phyloP scores from a whole-genome alignment of 2,888 invertebrate species.

The Drosophila multiciliata region DNA sequence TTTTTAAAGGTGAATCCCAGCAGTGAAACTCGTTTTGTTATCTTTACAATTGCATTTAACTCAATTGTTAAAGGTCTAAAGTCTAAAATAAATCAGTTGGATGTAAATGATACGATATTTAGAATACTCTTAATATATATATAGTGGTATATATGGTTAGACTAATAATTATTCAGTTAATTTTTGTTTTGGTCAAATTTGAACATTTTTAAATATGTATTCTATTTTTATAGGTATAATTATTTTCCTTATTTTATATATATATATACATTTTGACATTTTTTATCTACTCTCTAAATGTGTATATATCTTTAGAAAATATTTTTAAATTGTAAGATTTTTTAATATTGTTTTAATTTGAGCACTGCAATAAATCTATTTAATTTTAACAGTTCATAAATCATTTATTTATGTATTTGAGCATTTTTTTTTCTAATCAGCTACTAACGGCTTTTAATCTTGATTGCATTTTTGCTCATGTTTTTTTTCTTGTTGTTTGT shows the following conservation, averaged over 20 bases:
- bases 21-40: constrained; percentile 7
- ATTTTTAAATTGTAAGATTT: background rate
- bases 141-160: too few relatives aligned
- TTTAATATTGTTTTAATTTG: background rate
- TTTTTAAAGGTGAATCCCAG: constrained; percentile 1
- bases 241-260: too few relatives aligned
- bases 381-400: background rate
- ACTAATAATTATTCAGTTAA: background rate
- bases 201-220: too few relatives aligned
- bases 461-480: constrained; percentile 11
- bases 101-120: background rate
- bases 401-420: background rate
- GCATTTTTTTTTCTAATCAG: constrained; percentile 5
- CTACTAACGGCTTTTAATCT: constrained; percentile 9
- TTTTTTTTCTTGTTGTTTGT: constrained; percentile 4
- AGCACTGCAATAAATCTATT: background rate
- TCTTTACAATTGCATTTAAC: background rate
- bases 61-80: background rate
- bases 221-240: too few relatives aligned
- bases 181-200: too few relatives aligned
- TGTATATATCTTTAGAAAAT: background rate
- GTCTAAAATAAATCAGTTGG: background rate
- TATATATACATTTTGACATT: too few relatives aligned
- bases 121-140: background rate
- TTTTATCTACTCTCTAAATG: background rate